Base-by-base conservation (phyloP, 2,113 vertebrate genomes). In the Tringa solitaria region DNA sequence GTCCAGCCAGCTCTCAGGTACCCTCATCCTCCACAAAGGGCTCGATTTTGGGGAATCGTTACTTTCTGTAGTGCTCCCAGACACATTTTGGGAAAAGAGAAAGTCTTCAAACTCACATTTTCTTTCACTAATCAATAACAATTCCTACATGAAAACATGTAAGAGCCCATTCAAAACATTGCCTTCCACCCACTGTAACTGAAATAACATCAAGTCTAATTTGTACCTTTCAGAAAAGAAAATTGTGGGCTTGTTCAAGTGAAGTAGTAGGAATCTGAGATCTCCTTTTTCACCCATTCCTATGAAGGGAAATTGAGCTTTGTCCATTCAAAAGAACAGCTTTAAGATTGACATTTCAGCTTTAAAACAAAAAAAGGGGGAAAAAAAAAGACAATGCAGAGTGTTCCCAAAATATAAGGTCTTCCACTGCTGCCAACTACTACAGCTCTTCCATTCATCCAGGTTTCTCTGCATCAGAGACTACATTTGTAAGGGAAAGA, bases 141-240 rank as follows among this genome's bases (percentile, higher is more conserved):
- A 50, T 37, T 63, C 10, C 4, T 10, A 45, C 30, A 20, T 50
- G 22, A 93, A 87, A 50, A 0, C 0, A 87, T 0, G 0, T 11
- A 56, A 65, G 20, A 89, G 14, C 12, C 41, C 4, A 1, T 84
- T 84, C 54, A n/a, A 61, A 81, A 39, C 43, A 43, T 22, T 17
- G 33, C 53, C 35, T 79, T 90, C 78, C 65, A 89, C 23, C 30
- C 48, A 27, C 32, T 59, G 17, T 32, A 57, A 67, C 61, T n/a
- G 41, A 84, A 87, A 81, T 5, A n/a, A 33, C 74, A 86, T 35
- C 53, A 56, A 72, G 5, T 11, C 61, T 27, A 37, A 86, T 53
- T 57, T 28, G 9, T n/a, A 61, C 22, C 23, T 26, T 75, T 26
- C 32, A 9, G 54, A 70, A 93, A 88, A 24, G 10, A 59, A 84